Percentiles rank a stretch among this genome's conserved stretches.
Conservation (phyloP, 2,888 invertebrate genomes). For the Lordiphosa fenestrarum region DNA sequence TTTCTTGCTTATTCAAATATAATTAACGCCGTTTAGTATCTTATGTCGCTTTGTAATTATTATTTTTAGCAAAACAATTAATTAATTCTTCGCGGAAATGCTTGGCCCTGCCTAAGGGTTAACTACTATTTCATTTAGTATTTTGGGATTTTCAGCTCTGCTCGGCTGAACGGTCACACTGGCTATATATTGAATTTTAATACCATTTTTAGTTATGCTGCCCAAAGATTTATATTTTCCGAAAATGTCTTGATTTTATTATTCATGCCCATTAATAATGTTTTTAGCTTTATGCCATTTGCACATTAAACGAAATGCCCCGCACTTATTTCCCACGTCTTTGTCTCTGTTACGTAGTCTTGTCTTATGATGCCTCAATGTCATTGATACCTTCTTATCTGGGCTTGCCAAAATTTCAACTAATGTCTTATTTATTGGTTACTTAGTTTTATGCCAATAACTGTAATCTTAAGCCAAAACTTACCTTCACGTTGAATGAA, state of each 20-base stretch:
- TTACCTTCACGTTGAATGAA: too few relatives aligned
- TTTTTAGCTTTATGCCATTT: neutral
- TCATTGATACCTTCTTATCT: constrained; percentile 11
- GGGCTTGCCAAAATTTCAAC: constrained; percentile 1
- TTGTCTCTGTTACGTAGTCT: constrained; percentile 14
- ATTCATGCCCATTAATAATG: neutral
- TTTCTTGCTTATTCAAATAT: too few relatives aligned
- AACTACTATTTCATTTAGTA: too few relatives aligned
- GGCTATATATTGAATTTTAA: constrained; percentile 55
- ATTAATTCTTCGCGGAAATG: neutral
- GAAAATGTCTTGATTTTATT: constrained; percentile 13
- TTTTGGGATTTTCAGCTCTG: neutral
- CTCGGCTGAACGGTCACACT: constrained; percentile 21
- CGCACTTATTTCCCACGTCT: neutral
- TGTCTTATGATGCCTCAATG: constrained; percentile 4
- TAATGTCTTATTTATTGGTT: neutral
- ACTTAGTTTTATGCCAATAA: too few relatives aligned
- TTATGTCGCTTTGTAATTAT: too few relatives aligned
- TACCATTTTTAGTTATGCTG: constrained; percentile 65
- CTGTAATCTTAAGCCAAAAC: too few relatives aligned
- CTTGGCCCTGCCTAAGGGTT: neutral
- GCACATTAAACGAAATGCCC: neutral
- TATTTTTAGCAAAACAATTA: too few relatives aligned
- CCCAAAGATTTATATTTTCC: constrained; percentile 33
- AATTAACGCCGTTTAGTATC: too few relatives aligned